Evolutionary conservation across 2,888 invertebrate genomes (phyloP), one percentile per base, ranked within the genome.

Genomic region (Lottia gigantea): DNA sequence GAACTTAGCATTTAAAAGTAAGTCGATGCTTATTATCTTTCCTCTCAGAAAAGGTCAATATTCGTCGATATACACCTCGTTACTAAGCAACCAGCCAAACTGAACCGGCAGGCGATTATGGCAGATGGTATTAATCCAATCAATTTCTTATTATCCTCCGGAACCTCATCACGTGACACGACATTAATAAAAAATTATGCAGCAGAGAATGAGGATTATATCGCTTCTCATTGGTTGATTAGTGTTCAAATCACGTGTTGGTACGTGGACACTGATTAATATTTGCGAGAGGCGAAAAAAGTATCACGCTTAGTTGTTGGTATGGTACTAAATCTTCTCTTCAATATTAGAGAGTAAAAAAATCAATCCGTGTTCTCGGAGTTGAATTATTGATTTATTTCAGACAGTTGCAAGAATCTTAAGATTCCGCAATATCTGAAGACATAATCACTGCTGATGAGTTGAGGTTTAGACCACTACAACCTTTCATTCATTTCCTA

Each of bases 41-140:
- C 11, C 55, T 11, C 23, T 12, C 55, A 8, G 55, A 23, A 11
- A 23, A 55, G 55, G 55, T 55, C 55, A 55, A 55, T 19, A 55
- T 55, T 19, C 23, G 55, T 55, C 55, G 55, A 55, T 55, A 55
- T 23, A 55, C 55, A 55, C 55, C 19, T 14, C 19, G 55, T 55
- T 19, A 23, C 55, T 23, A 19, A 55, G 55, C 55, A 55, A 55
- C 55, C 23, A 15, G 23, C 14, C 19, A 55, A 55, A 55, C 12
- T 55, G 8, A 11, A 11, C 55, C 19, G 11, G 15, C 23, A 55
- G 23, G 19, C 55, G 19, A 55, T 55, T 12, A 55, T 55, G 55
- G 23, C 55, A 55, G 55, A 55, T 55, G 55, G 55, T 23, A 23
- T 55, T 55, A 55, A 55, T 55, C 55, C 55, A 55, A 55, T 55